Base-by-base conservation (phyloP, 2,888 invertebrate species). In the Leuctra nigra region DNA sequence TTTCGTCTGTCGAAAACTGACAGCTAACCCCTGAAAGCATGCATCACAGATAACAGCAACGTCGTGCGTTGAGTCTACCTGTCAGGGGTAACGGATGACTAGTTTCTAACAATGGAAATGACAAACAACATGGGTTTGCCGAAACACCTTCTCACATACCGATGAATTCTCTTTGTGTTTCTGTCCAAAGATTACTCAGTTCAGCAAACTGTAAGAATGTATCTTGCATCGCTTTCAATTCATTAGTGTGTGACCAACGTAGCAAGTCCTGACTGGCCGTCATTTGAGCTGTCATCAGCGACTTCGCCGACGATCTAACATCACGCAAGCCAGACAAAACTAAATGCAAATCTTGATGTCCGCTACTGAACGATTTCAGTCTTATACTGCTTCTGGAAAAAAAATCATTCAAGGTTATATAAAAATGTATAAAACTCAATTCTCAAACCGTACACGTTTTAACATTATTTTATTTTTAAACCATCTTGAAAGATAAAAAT, bases 321-420 rank as follows among this genome's bases (percentile, higher is more conserved):
- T 75, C 74, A 64, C 72, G 72, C 44, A 76, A 66, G 63, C 75
- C 75, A 1, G 75, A 75, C 55, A 76, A 70, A 14, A 75, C 69
- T 63, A 76, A 69, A 62, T 72, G 72, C 16, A 76, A 68, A 61
- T 75, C 73, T 52, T 68, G 65, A 63, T 75, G 74, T 1, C 74
- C 73, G 59, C 70, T 70, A 52, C 72, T 68, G 44, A 73, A 64
- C 1, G 73, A 71, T 61, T 72, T 66, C 61, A 75, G 63, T 56
- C 71, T 68, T n/a, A 72, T 71, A 54, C 74, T 71, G 62, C 74
- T 73, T 68, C 74, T 75, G 63, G 2, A 50, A 47, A n/a, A 3
- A 24, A 47, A 4, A 24, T n/a, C n/a, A 47, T 35, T 33, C 44
- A 20, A 16, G 4, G 4, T 22, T 16, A 38, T 52, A 1, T 14